phyloP scores from a whole-genome alignment of 1,140 invertebrate genomes.

The Cherax destructor region DNA sequence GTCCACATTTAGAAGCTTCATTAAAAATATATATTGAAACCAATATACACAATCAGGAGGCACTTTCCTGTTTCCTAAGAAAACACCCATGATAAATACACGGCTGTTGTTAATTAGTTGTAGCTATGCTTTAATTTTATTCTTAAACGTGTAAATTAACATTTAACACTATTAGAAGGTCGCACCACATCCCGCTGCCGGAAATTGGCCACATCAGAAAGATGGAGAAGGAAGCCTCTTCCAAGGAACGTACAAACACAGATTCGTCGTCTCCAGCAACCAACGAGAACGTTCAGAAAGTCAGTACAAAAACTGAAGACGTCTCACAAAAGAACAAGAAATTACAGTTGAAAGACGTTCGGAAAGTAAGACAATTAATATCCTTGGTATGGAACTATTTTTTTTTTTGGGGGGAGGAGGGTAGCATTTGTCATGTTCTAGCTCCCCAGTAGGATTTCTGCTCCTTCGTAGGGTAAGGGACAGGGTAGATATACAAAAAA shows the following conservation, averaged over 20 bases:
- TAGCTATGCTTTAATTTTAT: neutral
- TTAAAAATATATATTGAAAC: no score
- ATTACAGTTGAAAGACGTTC: neutral
- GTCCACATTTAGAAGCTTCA: no score
- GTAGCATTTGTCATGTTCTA: no score
- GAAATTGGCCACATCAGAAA: neutral
- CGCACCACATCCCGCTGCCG: neutral
- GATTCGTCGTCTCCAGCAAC: neutral
- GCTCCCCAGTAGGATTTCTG: no score
- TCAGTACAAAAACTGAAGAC: neutral
- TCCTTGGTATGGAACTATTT: no score
- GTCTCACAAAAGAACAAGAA: neutral
- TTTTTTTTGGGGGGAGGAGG: no score
- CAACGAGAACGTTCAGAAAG: neutral
- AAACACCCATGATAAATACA: no score
- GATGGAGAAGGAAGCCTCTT: neutral
- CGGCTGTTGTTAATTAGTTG: no score
- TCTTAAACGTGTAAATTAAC: neutral
- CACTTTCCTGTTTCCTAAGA: no score
- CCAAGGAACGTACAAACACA: neutral
- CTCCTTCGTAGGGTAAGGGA: no score
- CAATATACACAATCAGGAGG: no score
- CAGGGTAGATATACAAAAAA: no score
- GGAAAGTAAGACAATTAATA: neutral
- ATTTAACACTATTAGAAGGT: neutral